phyloP scores from a whole-genome alignment of 2,113 vertebrate genomes.

The Labeo rohita region DNA sequence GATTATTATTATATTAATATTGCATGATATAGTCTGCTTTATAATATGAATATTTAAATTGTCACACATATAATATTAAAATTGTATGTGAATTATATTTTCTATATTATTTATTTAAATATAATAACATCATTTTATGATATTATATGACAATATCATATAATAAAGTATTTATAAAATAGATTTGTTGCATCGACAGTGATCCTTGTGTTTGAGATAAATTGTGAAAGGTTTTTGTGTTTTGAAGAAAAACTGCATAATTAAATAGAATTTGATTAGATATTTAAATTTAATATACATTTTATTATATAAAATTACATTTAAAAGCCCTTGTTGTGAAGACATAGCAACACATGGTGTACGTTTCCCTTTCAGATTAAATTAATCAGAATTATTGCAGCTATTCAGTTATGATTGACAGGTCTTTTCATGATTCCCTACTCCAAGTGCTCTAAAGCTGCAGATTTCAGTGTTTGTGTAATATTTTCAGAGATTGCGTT shows the following conservation, averaged over 20 bases:
- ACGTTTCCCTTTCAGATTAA: constrained; percentile 16
- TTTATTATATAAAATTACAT: neutral
- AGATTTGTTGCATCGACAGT: neutral
- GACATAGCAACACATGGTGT: neutral
- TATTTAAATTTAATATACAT: too few relatives aligned
- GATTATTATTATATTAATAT: neutral
- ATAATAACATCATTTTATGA: neutral
- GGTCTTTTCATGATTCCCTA: constrained; percentile 12
- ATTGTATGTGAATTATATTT: neutral
- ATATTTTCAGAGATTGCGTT: constrained; percentile 17
- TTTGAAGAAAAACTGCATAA: too few relatives aligned
- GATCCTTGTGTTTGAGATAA: too few relatives aligned
- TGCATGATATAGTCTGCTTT: neutral
- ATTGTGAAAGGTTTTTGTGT: too few relatives aligned
- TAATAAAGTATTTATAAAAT: neutral
- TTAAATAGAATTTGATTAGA: too few relatives aligned
- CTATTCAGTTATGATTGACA: constrained; percentile 36
- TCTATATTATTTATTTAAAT: neutral
- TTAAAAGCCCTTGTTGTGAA: neutral
- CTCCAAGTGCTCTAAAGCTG: neutral
- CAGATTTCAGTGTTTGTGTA: constrained; percentile 39
- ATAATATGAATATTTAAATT: neutral
- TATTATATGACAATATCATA: too few relatives aligned
- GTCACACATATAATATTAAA: neutral
- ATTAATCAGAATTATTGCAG: neutral